These are phyloP conservation scores for Prosopocoilus inquinatus DNA, from an alignment of 2,888 invertebrate species.

Conservation along the genomic window DNA sequence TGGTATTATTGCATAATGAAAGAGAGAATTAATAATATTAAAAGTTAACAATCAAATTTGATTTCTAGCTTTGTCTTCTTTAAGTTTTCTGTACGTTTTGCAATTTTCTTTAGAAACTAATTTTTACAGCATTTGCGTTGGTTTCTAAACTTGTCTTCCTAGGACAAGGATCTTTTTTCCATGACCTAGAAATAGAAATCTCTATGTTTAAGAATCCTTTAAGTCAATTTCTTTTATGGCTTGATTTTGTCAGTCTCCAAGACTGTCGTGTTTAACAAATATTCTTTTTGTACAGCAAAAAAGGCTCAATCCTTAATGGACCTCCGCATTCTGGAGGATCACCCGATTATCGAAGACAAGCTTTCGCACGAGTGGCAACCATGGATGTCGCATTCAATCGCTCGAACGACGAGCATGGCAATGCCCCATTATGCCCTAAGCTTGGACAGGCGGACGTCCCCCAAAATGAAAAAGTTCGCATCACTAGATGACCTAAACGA, in stretches of 20 bases:
- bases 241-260: no score
- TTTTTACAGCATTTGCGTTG: no score
- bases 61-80: no score
- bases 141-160: no score
- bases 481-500: slow-evolving; percentile 46
- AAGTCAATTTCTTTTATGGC: no score
- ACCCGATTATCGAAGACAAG: slow-evolving; percentile 29
- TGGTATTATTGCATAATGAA: neutral
- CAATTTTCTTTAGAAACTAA: no score
- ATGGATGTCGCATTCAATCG: slow-evolving; percentile 38
- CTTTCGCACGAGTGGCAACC: slow-evolving; percentile 33
- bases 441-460: slow-evolving; percentile 26
- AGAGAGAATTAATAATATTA: neutral
- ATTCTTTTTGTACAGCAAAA: slow-evolving; percentile 35
- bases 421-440: slow-evolving; percentile 29
- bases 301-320: slow-evolving; percentile 50
- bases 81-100: no score
- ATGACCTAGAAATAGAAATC: no score
- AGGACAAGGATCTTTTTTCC: no score
- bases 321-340: slow-evolving; percentile 40
- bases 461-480: slow-evolving; percentile 40
- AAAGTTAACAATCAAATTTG: no score
- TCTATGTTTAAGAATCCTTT: no score
- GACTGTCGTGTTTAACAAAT: no score
- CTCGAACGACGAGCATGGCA: slow-evolving; percentile 34